Conservation (phyloP, 2,113 vertebrate genomes). For the Beaufortia kweichowensis region DNA sequence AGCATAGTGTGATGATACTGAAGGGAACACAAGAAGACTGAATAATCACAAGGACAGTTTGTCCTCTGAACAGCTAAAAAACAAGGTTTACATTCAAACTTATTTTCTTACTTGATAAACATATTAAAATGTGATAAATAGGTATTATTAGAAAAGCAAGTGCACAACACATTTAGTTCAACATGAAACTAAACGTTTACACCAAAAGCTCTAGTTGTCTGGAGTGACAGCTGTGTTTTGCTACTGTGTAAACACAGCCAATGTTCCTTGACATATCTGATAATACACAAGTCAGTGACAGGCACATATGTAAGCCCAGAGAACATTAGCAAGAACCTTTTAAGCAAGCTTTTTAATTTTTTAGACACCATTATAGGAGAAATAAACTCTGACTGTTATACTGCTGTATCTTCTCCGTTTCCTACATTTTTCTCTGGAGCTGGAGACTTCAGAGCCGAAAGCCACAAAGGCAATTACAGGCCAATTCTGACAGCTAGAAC, state of each 20-base stretch:
- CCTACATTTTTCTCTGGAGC: neutral
- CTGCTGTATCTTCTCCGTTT: neutral
- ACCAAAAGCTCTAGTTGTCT: too few species aligned
- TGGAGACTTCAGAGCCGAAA: neutral
- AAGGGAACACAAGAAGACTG: slow-evolving; percentile 8
- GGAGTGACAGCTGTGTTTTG: neutral
- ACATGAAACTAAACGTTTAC: too few species aligned
- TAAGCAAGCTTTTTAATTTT: neutral
- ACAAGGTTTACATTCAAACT: neutral
- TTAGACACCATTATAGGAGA: too few species aligned
- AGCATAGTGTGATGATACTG: slow-evolving; percentile 8
- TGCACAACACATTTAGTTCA: too few species aligned
- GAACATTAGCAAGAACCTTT: neutral
- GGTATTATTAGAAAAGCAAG: too few species aligned
- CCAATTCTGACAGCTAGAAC: slow-evolving; percentile 54
- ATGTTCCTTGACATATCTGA: neutral
- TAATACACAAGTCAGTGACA: neutral
- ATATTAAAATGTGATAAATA: slow-evolving; percentile 1
- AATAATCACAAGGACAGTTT: slow-evolving; percentile 21
- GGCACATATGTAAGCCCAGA: neutral
- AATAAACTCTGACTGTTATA: neutral
- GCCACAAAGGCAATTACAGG: slow-evolving; percentile 57
- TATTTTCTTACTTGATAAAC: neutral
- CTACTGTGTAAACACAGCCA: neutral
- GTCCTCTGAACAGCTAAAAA: slow-evolving; percentile 7